Conservation (phyloP, 2,797 vertebrate genomes). For the Falco cherrug region DNA sequence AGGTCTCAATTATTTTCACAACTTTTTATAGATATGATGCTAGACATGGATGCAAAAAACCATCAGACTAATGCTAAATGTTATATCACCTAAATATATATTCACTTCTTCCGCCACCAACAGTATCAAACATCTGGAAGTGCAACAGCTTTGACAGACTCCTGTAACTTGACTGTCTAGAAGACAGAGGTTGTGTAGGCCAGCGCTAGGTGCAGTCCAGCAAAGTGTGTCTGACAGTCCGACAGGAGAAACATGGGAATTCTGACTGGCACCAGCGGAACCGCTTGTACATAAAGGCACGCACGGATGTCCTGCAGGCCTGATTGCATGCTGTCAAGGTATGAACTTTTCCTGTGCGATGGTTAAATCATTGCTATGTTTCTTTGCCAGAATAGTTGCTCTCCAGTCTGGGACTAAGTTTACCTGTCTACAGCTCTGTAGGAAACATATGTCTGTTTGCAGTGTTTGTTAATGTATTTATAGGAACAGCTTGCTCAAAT, state of each 20-base stretch:
- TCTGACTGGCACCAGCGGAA: neutral
- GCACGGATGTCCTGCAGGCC: neutral
- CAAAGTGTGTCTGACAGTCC: neutral
- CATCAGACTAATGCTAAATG: neutral
- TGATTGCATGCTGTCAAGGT: neutral
- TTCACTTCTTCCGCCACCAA: neutral
- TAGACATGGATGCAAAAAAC: neutral
- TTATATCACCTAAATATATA: neutral
- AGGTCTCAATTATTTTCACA: neutral
- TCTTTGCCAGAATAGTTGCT: neutral
- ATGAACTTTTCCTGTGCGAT: neutral
- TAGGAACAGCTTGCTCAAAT: neutral
- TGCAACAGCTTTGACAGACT: neutral
- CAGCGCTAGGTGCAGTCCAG: neutral
- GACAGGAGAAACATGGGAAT: neutral
- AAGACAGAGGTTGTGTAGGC: neutral
- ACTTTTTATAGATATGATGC: fast-evolving
- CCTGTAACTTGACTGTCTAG: neutral
- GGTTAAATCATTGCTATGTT: neutral
- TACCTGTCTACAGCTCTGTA: neutral
- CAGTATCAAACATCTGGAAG: neutral
- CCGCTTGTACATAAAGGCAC: neutral
- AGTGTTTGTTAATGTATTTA: neutral
- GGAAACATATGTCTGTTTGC: neutral
- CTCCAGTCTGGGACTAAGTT: neutral